Evolutionary conservation across 2,113 vertebrate species (phyloP), one percentile per base, ranked within the genome.

Genomic region (Dicrurus megarhynchus): DNA sequence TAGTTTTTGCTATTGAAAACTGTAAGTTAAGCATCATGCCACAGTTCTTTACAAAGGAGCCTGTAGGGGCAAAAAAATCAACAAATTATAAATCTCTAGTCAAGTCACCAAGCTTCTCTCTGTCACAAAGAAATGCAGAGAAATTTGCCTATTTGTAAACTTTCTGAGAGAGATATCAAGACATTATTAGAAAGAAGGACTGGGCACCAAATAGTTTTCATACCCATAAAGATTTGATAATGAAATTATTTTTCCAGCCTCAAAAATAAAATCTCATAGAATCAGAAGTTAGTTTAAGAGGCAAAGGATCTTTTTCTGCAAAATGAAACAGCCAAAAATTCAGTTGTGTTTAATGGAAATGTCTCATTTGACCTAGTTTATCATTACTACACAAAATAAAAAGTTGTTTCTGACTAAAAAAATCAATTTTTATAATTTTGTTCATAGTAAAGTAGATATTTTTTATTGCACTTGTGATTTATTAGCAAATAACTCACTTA

Each of bases 21-120:
- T 81, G 3, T n/a, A 81, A 77, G 9, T 47, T 76, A 89, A 91
- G n/a, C 55, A 79, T 68, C 44, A 71, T 24, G 18, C 3, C 26
- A 60, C 16, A 61, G 41, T 13, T 78, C 26, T 79, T 69, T 22
- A 68, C 20, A 82, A 73, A 56, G n/a, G 8, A 92, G 13, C 11
- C 35, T 9, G 3, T 7, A 7, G 13, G 7, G 7, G 0, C 0
- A 1, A 53, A 32, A n/a, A 33, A 21, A 53, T 19, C 11, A 74
- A 32, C 33, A 68, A 86, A 76, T 63, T 64, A 33, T 46, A 14
- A 44, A 16, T 60, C 60, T 87, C 63, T 80, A 81, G 18, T 63
- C 33, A 60, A 14, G 12, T 63, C 73, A 85, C 37, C 11, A 42
- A 53, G 32, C 41, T 59, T 74, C 67, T 82, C 49, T 63, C 52